Conservation (phyloP, 2,888 invertebrate genomes). For the Cataglyphis cursor region DNA sequence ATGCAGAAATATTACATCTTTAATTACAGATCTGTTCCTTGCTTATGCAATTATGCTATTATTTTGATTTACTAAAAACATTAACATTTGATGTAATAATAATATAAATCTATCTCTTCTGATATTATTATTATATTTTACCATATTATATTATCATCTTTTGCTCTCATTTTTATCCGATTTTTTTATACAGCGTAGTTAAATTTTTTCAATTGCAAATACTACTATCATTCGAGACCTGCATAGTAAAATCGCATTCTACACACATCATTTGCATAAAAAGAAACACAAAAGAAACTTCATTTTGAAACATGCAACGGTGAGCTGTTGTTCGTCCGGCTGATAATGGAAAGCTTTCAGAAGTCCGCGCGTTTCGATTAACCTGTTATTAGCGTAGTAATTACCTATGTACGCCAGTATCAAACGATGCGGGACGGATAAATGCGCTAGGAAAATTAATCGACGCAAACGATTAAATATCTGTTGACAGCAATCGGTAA, state of each 20-base stretch:
- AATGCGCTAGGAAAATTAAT: constrained; percentile 57
- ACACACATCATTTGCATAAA: not conserved
- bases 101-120: not conserved
- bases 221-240: not conserved
- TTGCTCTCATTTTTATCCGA: not conserved
- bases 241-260: not conserved
- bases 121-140: not conserved
- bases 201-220: not conserved
- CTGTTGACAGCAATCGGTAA: constrained; percentile 60
- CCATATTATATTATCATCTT: not conserved
- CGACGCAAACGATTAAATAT: constrained; percentile 67
- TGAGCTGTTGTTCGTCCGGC: not conserved
- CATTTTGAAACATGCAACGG: not conserved
- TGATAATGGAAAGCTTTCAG: constrained; percentile 31
- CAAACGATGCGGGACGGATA: constrained; percentile 51
- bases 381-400: constrained; percentile 46
- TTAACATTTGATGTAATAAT: not conserved
- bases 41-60: not conserved
- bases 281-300: not conserved
- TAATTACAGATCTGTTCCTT: not conserved
- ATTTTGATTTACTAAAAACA: not conserved
- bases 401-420: constrained; percentile 29
- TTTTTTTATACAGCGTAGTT: not conserved
- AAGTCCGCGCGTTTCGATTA: constrained; percentile 35
- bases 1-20: not conserved